A percentile compares a stretch with the other conserved stretches of the same genome.
These are phyloP conservation scores for Propithecus deckenii DNA, from an alignment of 2,797 vertebrate species.

Conservation along the genomic window DNA sequence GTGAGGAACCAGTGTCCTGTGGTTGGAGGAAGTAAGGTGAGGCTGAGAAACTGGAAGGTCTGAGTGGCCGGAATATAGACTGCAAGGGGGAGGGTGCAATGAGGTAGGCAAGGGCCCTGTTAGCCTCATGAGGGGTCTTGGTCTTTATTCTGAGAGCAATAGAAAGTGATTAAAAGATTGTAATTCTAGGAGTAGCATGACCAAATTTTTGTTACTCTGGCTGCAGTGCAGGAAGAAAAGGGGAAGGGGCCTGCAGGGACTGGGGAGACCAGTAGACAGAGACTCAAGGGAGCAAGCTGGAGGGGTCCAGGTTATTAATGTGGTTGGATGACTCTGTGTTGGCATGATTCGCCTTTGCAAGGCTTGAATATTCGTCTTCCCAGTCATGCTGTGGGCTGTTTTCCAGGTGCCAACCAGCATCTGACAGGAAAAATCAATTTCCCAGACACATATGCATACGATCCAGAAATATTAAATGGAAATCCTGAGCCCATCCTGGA, in stretches of 20 bases:
- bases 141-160: not conserved
- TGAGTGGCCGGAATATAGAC: not conserved
- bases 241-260: no score
- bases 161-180: not conserved
- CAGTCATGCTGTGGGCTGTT: not conserved
- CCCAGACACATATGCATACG: not conserved
- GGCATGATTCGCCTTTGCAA: not conserved
- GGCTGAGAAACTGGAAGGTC: not conserved
- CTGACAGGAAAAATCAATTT: constrained; percentile 23
- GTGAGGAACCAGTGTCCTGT: not conserved
- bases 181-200: not conserved
- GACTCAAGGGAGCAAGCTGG: not conserved
- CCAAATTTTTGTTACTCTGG: not conserved
- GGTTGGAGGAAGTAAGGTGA: not conserved
- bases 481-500: not conserved
- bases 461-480: not conserved
- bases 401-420: constrained; percentile 8
- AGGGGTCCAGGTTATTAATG: not conserved
- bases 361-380: not conserved
- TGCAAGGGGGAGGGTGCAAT: not conserved
- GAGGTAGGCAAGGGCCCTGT: not conserved
- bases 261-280: not conserved
- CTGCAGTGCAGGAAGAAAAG: not conserved
- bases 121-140: not conserved
- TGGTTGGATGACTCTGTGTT: not conserved